A percentile compares a stretch with the other conserved stretches of the same genome.
Evolutionary conservation across 2,888 invertebrate genomes (phyloP).

Genomic region (Pristionchus exspectatus): DNA sequence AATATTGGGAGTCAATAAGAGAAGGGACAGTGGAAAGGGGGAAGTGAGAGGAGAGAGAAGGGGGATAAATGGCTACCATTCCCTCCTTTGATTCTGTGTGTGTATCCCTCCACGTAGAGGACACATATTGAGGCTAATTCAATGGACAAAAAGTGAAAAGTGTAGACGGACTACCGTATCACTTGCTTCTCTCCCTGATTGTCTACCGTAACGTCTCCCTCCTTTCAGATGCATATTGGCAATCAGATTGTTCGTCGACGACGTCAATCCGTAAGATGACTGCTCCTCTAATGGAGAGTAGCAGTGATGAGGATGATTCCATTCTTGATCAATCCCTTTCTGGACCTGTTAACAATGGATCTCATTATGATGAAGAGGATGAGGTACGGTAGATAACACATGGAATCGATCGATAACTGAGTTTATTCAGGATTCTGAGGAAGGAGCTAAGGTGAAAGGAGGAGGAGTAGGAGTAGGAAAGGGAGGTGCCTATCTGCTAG

Average conservation of each 20-base stretch:
- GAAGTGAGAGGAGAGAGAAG: slow-evolving; percentile 1
- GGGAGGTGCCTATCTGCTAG: slow-evolving; percentile 55
- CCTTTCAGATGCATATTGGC: slow-evolving; percentile 50
- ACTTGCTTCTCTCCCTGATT: not conserved
- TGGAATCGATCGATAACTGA: slow-evolving; percentile 8
- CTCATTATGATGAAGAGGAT: slow-evolving; percentile 45
- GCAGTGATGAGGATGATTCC: slow-evolving; percentile 47
- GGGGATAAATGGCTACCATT: slow-evolving; percentile 27
- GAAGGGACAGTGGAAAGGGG: not conserved
- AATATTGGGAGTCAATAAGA: slow-evolving; percentile 32
- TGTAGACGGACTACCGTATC: not conserved
- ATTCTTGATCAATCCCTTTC: slow-evolving; percentile 40
- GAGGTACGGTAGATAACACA: slow-evolving; percentile 17
- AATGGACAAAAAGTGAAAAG: not conserved
- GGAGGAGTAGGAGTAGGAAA: not conserved
- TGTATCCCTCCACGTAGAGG: slow-evolving; percentile 43
- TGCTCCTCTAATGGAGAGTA: slow-evolving; percentile 31
- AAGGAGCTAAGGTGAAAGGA: not conserved
- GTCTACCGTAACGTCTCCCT: not conserved
- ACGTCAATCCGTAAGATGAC: slow-evolving; percentile 20
- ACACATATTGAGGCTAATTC: slow-evolving; percentile 24
- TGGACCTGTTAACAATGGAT: slow-evolving; percentile 41
- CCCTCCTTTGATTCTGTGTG: slow-evolving; percentile 14
- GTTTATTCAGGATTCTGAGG: slow-evolving; percentile 14
- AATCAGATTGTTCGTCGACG: slow-evolving; percentile 40